These are phyloP conservation scores for Hippocampus abdominalis DNA, from an alignment of 2,113 vertebrate genomes.

Conservation along the genomic window DNA sequence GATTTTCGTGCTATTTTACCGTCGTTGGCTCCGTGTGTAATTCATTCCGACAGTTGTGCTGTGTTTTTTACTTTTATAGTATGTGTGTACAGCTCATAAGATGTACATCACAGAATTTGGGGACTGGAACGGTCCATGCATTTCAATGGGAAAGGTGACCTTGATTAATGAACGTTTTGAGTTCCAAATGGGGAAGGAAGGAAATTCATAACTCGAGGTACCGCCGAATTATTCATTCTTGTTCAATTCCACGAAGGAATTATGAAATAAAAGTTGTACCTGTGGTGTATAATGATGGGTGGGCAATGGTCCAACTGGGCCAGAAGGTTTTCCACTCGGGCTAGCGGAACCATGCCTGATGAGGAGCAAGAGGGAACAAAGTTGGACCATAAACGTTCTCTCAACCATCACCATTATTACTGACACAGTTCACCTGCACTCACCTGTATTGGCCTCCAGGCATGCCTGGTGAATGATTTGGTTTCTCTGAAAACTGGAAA, in stretches of 20 bases:
- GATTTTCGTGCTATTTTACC: too few relatives aligned
- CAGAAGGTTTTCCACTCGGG: constrained; percentile 90
- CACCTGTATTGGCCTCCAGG: constrained; percentile 87
- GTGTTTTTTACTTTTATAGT: too few relatives aligned
- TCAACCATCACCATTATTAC: background rate
- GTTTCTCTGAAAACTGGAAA: constrained; percentile 94
- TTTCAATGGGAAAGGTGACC: too few relatives aligned
- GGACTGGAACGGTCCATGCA: too few relatives aligned
- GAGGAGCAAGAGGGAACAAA: background rate
- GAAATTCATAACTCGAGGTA: too few relatives aligned
- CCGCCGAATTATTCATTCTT: background rate
- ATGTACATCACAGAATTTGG: too few relatives aligned
- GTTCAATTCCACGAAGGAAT: background rate
- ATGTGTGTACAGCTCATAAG: too few relatives aligned
- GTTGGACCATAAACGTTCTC: background rate
- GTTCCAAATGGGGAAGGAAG: too few relatives aligned
- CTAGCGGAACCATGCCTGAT: constrained; percentile 92
- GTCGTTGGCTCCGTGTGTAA: too few relatives aligned
- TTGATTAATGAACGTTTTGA: too few relatives aligned
- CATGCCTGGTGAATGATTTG: constrained; percentile 80
- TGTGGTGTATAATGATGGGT: constrained; percentile 87
- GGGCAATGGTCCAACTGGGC: constrained; percentile 84
- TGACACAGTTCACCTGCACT: constrained; percentile 17
- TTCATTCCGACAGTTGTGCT: background rate
- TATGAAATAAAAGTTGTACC: constrained; percentile 66